A percentile compares a stretch with the other conserved stretches of the same genome.
Evolutionary conservation across 53 echinoderm and acorn worm genomes (phyloP).

Genomic region (Echinometra lucunter): DNA sequence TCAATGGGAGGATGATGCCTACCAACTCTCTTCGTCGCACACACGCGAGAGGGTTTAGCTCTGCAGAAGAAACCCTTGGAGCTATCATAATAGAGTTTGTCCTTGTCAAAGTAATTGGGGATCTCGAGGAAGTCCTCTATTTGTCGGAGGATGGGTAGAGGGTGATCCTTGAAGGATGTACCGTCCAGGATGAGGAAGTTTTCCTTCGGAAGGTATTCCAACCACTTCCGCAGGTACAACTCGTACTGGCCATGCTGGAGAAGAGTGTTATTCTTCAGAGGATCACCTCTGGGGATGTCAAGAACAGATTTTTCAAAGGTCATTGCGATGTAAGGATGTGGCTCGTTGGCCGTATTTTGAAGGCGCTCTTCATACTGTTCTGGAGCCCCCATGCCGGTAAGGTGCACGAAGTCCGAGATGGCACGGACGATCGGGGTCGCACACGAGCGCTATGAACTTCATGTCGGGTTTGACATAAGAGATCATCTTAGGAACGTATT

Average conservation of each 20-base stretch:
- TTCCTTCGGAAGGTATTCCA: neutral
- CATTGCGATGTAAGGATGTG: neutral
- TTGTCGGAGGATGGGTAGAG: neutral
- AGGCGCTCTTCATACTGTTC: neutral
- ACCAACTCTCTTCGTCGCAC: neutral
- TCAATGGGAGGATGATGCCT: neutral
- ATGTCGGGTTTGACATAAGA: constrained; percentile 69
- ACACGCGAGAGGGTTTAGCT: neutral
- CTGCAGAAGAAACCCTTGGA: neutral
- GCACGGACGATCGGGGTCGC: constrained; percentile 84
- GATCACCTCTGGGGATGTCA: neutral
- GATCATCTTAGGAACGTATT: constrained; percentile 71
- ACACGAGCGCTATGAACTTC: constrained; percentile 81
- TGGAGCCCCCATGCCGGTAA: neutral
- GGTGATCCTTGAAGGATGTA: neutral
- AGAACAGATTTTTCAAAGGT: neutral
- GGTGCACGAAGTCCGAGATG: constrained; percentile 84
- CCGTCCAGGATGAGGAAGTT: neutral
- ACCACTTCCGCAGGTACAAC: neutral
- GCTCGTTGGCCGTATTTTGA: neutral
- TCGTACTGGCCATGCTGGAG: neutral
- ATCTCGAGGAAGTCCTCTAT: neutral
- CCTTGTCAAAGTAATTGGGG: neutral
- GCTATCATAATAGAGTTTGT: neutral
- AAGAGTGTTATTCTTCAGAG: neutral